Percentiles rank a stretch among this genome's conserved stretches.
Conservation (phyloP, 2,113 vertebrate genomes). For the Actenoides lindsayi region DNA sequence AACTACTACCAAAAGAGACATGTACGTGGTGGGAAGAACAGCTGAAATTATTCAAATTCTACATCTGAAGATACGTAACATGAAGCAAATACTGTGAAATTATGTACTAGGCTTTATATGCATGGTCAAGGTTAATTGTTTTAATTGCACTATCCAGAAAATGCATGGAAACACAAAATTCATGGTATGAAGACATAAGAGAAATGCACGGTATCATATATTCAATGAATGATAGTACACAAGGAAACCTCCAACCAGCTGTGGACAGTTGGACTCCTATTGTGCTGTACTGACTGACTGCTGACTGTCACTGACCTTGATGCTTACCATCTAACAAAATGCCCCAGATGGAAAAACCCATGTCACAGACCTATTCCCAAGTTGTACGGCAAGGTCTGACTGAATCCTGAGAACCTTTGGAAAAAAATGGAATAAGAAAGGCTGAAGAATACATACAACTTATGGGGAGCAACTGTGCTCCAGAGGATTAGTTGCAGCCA, state of each 20-base stretch:
- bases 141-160: not conserved
- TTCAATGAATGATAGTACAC: not conserved
- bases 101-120: fast-evolving
- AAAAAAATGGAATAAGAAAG: not conserved
- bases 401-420: not conserved
- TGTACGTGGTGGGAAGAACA: not conserved
- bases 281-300: not conserved
- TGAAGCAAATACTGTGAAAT: not conserved
- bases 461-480: not conserved
- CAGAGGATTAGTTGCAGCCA: not conserved
- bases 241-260: not conserved
- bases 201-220: not conserved
- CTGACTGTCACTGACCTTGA: not conserved
- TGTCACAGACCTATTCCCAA: not conserved
- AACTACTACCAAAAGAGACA: not conserved
- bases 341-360: not conserved
- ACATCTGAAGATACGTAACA: not conserved
- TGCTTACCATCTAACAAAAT: not conserved
- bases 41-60: not conserved
- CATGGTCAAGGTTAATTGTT: not conserved
- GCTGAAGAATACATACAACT: not conserved
- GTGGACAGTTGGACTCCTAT: not conserved
- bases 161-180: not conserved
- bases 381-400: not conserved
- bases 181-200: not conserved